These are phyloP conservation scores for Armadillidium nasatum DNA, from an alignment of 1,140 invertebrate genomes.

Conservation along the genomic window DNA sequence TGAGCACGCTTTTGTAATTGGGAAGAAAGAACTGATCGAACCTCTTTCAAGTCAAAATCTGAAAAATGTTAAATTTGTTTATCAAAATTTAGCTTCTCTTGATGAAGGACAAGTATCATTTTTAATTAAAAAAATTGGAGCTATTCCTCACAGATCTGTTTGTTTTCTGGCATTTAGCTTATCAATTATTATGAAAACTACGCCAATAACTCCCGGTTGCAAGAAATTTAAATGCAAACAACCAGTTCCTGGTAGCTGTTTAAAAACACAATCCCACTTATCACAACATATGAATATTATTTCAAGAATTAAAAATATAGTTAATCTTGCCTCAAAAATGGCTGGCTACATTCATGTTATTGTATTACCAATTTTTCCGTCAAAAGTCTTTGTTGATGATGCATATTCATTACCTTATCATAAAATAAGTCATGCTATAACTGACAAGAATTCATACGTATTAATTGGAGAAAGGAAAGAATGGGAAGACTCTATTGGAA, in stretches of 20 bases:
- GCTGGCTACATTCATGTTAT: neutral
- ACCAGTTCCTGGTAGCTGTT: neutral
- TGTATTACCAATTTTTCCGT: neutral
- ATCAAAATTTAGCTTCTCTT: neutral
- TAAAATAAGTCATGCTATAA: neutral
- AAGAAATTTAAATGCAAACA: neutral
- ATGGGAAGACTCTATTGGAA: neutral
- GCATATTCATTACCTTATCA: neutral
- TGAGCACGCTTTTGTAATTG: neutral
- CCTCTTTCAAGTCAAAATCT: neutral
- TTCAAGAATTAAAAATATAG: neutral
- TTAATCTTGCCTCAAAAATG: neutral
- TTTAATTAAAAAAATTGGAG: neutral
- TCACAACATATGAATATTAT: neutral
- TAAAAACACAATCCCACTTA: neutral
- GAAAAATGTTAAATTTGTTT: neutral
- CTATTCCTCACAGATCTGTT: neutral
- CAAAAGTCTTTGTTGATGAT: neutral
- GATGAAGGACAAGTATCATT: neutral
- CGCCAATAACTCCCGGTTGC: neutral
- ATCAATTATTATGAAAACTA: neutral
- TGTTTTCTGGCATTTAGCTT: neutral
- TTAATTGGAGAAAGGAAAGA: neutral
- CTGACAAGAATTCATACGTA: neutral
- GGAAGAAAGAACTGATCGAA: neutral